Evolutionary conservation across 1,140 invertebrate genomes (phyloP), one percentile per base, ranked within the genome.

Genomic region (Pygmarrhopalites habei): DNA sequence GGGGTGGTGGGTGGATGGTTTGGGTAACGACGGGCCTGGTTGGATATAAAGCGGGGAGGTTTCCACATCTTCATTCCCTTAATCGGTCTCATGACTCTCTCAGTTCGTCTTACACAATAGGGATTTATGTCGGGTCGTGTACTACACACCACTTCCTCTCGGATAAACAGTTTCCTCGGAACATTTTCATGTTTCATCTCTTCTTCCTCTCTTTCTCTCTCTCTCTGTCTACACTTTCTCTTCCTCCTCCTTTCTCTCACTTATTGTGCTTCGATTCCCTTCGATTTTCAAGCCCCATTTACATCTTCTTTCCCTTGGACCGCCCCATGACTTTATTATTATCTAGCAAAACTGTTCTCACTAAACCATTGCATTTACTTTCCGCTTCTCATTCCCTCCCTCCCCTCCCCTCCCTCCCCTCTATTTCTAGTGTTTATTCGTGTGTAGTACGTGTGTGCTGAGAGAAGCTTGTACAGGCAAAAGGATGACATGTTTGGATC

Each of bases 181-280:
- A 41, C 53, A 41, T 56, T 56, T 56, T 56, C 53, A 56, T 56
- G 53, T 56, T 56, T 56, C 53, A 56, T 56, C 53, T 56, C 53
- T 56, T 23, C 19, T 43, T 28, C 60, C 30, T n/a, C 57, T 49
- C 35, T 51, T 46, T 64, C 57, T 39, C 26, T 32, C 57, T 14
- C 26, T 14, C 29, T 28, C n/a, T n/a, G n/a, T n/a, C n/a, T n/a
- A n/a, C n/a, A n/a, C 41, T 58, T 23, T 35, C 32, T 53, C 29
- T 39, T 26, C 60, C 35, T 52, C 39, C 26, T 46, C 21, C 28
- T 29, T 46, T 60, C 35, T 58, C 58, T 59, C 32, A 4, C 44
- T 59, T 32, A 29, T 30, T 21, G 29, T 35, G 32, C 57, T 59
- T 32, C 57, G 43, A 35, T 41, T 56, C 29, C 29, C 53, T 56